Percentiles rank a stretch among this genome's conserved stretches.
phyloP scores from a whole-genome alignment of 2,888 invertebrate species.

The Polylopha cassiicola region DNA sequence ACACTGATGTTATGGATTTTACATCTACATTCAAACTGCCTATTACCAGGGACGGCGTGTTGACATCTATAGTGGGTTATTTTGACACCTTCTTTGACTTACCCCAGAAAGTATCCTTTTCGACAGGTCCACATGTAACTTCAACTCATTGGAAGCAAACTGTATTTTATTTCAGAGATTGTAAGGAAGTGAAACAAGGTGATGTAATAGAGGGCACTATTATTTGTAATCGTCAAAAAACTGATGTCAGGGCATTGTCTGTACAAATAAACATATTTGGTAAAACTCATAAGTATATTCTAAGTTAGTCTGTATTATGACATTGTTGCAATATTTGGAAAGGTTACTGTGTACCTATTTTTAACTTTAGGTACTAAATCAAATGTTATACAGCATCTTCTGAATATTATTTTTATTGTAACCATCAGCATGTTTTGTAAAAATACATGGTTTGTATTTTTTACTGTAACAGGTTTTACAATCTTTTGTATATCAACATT shows the following conservation, averaged over 20 bases:
- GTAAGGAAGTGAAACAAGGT: slow-evolving; percentile 83
- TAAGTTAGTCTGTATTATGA: slow-evolving; percentile 69
- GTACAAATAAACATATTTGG: slow-evolving; percentile 82
- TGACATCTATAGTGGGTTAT: slow-evolving; percentile 92
- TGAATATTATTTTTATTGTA: too few species aligned
- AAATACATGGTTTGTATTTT: too few species aligned
- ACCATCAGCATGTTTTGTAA: too few species aligned
- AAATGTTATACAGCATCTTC: too few species aligned
- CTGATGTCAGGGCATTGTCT: slow-evolving; percentile 85
- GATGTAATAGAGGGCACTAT: slow-evolving; percentile 80
- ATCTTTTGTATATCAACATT: too few species aligned
- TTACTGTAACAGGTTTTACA: too few species aligned
- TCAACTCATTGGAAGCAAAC: slow-evolving; percentile 98
- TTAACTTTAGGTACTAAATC: too few species aligned
- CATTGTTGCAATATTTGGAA: neutral
- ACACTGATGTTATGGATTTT: slow-evolving; percentile 84
- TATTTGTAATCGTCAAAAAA: slow-evolving; percentile 83
- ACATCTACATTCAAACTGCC: slow-evolving; percentile 81
- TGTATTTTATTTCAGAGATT: slow-evolving; percentile 87
- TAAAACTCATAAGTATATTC: slow-evolving; percentile 78
- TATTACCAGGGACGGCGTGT: slow-evolving; percentile 78
- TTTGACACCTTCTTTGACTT: slow-evolving; percentile 93
- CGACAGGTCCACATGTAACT: slow-evolving; percentile 85
- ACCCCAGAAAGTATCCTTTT: slow-evolving; percentile 80
- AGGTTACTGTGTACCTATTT: neutral